These are phyloP conservation scores for Herpailurus yagouaroundi DNA, from an alignment of 2,113 vertebrate genomes.

Conservation along the genomic window DNA sequence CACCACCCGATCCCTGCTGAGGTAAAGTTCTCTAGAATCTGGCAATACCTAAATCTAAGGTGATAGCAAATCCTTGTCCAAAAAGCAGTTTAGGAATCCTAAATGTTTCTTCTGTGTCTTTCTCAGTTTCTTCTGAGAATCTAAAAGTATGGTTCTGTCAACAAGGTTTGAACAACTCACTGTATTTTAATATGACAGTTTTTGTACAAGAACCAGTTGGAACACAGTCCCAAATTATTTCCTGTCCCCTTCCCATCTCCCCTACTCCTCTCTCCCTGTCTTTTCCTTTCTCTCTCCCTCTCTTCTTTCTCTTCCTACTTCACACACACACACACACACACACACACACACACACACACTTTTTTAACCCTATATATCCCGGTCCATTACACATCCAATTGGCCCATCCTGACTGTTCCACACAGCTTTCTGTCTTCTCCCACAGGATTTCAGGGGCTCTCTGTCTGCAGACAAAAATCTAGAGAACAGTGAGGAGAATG, in stretches of 20 bases:
- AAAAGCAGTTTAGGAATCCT: not conserved
- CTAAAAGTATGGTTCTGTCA: not conserved
- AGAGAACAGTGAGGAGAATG: not conserved
- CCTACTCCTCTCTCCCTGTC: no score
- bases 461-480: not conserved
- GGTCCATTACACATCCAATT: conserved; percentile 49
- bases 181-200: not conserved
- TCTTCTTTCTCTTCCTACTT: not conserved
- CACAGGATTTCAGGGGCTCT: fast-evolving
- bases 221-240: not conserved
- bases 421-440: conserved; percentile 27
- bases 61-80: not conserved
- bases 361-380: conserved; percentile 72
- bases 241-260: no score
- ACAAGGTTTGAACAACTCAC: not conserved
- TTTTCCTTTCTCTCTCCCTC: no score
- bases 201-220: not conserved
- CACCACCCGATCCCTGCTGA: not conserved
- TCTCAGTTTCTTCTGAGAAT: not conserved
- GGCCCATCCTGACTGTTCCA: not conserved
- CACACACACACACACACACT: not conserved
- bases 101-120: not conserved
- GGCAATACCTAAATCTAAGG: not conserved
- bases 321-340: not conserved
- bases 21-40: not conserved